phyloP scores from a whole-genome alignment of 2,797 vertebrate genomes.

The Huso huso region DNA sequence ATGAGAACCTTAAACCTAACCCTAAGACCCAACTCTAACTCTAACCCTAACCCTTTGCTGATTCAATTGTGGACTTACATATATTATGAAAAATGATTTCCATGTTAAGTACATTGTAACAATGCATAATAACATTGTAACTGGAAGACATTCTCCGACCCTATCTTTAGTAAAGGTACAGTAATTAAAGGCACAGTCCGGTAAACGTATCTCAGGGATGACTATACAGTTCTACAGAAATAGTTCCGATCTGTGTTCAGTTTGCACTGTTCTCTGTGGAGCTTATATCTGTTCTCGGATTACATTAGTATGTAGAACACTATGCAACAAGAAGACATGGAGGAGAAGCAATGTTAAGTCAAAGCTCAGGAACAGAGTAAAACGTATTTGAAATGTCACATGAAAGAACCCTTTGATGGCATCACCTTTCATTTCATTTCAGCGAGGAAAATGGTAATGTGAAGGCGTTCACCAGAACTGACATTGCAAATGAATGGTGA shows the following conservation, averaged over 20 bases:
- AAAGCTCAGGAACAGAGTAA: background rate
- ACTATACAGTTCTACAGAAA: too few relatives aligned
- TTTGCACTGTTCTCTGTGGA: background rate
- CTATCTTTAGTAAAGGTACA: too few relatives aligned
- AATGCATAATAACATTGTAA: too few relatives aligned
- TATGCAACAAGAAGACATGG: background rate
- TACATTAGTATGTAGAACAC: constrained; percentile 6
- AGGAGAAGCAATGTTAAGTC: background rate
- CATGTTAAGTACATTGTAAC: too few relatives aligned
- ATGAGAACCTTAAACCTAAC: too few relatives aligned
- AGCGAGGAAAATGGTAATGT: background rate
- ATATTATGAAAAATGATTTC: too few relatives aligned
- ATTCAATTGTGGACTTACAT: too few relatives aligned
- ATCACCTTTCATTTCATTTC: background rate
- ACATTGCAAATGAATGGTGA: background rate
- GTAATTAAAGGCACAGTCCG: too few relatives aligned
- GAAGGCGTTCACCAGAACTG: background rate
- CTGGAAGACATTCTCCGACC: too few relatives aligned
- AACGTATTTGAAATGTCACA: background rate
- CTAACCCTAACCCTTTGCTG: too few relatives aligned
- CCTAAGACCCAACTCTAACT: too few relatives aligned
- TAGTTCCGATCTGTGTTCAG: background rate
- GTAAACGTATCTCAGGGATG: too few relatives aligned
- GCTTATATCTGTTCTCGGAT: background rate
- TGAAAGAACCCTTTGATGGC: background rate